Evolutionary conservation across 2,797 vertebrate species (phyloP).

Genomic region (Carapus acus): DNA sequence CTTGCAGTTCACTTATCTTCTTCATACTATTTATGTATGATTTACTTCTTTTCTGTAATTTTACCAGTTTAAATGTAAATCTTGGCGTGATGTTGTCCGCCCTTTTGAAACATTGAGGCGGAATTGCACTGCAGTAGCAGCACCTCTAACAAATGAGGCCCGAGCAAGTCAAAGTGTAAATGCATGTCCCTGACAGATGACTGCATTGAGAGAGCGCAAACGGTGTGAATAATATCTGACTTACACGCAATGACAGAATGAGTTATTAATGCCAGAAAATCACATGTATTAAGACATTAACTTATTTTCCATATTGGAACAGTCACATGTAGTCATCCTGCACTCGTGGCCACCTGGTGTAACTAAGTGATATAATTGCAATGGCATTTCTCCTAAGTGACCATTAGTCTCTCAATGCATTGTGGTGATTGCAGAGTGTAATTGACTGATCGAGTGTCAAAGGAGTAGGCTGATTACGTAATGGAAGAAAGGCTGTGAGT

Average conservation of each 20-base stretch:
- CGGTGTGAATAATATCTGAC: conserved; percentile 21
- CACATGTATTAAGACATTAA: conserved; percentile 24
- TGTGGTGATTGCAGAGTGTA: conserved; percentile 69
- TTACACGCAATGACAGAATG: conserved; percentile 28
- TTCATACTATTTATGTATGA: no score
- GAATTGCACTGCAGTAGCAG: not conserved
- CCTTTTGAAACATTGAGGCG: conserved; percentile 4
- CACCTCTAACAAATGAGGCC: conserved; percentile 30
- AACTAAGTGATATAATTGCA: conserved; percentile 69
- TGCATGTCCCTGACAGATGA: conserved; percentile 39
- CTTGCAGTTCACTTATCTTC: no score
- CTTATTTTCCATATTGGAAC: conserved; percentile 31
- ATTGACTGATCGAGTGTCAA: conserved; percentile 73
- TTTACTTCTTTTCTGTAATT: no score
- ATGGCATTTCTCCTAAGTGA: conserved; percentile 66
- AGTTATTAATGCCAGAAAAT: conserved; percentile 41
- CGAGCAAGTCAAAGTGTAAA: conserved; percentile 15
- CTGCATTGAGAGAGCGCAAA: conserved; percentile 38
- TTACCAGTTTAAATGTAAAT: no score
- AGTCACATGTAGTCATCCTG: conserved; percentile 41
- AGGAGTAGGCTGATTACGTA: conserved; percentile 65
- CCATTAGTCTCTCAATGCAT: conserved; percentile 69
- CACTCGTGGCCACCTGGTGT: conserved; percentile 61
- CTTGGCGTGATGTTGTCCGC: no score
- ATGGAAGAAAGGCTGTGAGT: conserved; percentile 65